Evolutionary conservation across 2,888 invertebrate species (phyloP).

Genomic region (Drosophila incognita): DNA sequence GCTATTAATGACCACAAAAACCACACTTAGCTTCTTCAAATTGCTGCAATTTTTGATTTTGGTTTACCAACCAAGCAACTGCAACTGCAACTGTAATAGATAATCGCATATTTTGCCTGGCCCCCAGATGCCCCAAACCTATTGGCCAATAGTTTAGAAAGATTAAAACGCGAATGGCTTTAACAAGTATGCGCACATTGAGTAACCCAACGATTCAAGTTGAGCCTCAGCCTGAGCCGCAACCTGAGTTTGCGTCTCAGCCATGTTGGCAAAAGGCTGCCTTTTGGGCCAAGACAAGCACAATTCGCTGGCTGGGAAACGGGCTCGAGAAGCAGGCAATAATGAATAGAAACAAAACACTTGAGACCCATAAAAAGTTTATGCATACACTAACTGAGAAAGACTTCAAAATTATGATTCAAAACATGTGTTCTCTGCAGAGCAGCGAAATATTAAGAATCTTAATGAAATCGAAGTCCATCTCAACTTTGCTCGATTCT

Average conservation of each 20-base stretch:
- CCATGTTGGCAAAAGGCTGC: slow-evolving; percentile 18
- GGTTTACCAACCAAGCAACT: slow-evolving; percentile 42
- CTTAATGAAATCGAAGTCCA: not conserved
- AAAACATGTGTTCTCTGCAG: not conserved
- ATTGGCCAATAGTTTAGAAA: slow-evolving; percentile 77
- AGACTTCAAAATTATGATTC: not conserved
- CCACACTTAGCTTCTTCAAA: slow-evolving; percentile 62
- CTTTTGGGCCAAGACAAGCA: slow-evolving; percentile 44
- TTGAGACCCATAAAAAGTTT: slow-evolving; percentile 15
- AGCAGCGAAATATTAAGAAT: not conserved
- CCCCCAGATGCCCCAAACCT: slow-evolving; percentile 44
- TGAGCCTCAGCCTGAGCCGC: slow-evolving; percentile 28
- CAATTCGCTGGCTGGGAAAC: slow-evolving; percentile 66
- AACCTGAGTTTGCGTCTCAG: slow-evolving; percentile 6
- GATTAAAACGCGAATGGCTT: slow-evolving; percentile 70
- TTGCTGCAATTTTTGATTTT: slow-evolving; percentile 58
- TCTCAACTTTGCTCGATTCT: not conserved
- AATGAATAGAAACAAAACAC: slow-evolving; percentile 20
- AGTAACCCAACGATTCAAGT: slow-evolving; percentile 45
- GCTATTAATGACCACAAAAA: slow-evolving; percentile 49
- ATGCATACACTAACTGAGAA: slow-evolving; percentile 10
- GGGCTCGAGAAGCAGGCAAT: slow-evolving; percentile 43
- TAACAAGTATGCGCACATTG: slow-evolving; percentile 54
- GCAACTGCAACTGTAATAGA: slow-evolving; percentile 44
- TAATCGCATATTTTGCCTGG: slow-evolving; percentile 53